A percentile compares a stretch with the other conserved stretches of the same genome.
These are phyloP conservation scores for Dendrocincla fuliginosa DNA, from an alignment of 2,797 vertebrate genomes.

Conservation along the genomic window DNA sequence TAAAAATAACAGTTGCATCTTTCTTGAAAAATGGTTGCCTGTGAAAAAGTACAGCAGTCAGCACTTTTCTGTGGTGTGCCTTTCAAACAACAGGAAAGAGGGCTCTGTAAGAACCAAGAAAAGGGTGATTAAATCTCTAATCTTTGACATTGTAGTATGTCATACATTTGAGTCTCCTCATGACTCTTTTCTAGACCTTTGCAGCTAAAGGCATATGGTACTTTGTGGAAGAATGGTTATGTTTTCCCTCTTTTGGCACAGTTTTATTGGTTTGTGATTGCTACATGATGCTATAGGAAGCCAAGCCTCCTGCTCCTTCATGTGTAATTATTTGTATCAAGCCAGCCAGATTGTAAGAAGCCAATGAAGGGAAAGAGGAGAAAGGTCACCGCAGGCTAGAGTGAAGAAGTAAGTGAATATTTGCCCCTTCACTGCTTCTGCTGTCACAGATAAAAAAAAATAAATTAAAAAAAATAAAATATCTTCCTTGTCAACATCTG, in stretches of 20 bases:
- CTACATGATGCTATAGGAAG: not conserved
- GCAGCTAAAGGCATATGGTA: not conserved
- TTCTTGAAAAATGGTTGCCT: not conserved
- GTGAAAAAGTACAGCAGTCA: not conserved
- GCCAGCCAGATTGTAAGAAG: not conserved
- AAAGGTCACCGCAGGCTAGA: not conserved
- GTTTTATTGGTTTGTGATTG: conserved; percentile 3
- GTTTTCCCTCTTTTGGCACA: not conserved
- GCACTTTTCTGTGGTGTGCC: not conserved
- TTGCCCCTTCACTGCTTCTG: not conserved
- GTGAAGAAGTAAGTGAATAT: conserved; percentile 29
- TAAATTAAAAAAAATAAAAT: not conserved
- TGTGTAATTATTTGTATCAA: conserved; percentile 45
- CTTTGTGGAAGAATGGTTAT: not conserved
- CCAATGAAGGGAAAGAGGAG: conserved; percentile 37
- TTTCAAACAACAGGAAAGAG: not conserved
- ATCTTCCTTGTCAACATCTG: conserved; percentile 19
- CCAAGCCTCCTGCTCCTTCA: conserved; percentile 24
- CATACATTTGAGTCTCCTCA: not conserved
- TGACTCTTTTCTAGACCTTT: not conserved
- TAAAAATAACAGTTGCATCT: not conserved
- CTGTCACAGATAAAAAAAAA: not conserved
- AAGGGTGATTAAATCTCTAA: not conserved
- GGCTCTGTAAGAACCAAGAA: not conserved
- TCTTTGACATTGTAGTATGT: not conserved